phyloP scores from a whole-genome alignment of 2,113 vertebrate genomes.

The Nerophis ophidion region DNA sequence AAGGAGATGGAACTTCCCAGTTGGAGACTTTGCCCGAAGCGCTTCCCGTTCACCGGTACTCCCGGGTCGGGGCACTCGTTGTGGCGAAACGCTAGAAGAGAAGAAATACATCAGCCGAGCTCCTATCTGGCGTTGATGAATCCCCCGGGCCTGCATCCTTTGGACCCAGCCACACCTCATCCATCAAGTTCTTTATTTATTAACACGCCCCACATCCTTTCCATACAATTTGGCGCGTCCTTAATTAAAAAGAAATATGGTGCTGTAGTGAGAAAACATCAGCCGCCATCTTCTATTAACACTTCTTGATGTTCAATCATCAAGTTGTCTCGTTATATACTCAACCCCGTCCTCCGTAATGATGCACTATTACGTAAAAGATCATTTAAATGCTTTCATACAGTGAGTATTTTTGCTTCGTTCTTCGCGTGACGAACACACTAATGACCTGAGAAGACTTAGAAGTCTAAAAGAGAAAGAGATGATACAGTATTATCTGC shows the following conservation, averaged over 20 bases:
- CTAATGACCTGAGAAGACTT: too few species aligned
- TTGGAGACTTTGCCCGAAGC: conserved; percentile 93
- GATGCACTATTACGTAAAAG: too few species aligned
- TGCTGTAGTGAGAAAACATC: conserved; percentile 37
- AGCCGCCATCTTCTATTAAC: conserved; percentile 46
- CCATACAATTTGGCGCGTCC: conserved; percentile 65
- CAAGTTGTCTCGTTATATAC: conserved; percentile 42
- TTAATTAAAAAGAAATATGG: conserved; percentile 74
- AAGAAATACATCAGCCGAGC: conserved; percentile 53
- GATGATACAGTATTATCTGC: too few species aligned
- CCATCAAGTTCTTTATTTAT: conserved; percentile 70
- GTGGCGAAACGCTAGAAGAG: conserved; percentile 83
- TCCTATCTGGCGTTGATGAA: conserved; percentile 55
- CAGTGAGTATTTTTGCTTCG: too few species aligned
- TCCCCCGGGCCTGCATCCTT: conserved; percentile 38
- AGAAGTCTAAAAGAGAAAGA: too few species aligned
- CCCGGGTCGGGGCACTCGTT: conserved; percentile 96
- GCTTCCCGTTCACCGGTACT: conserved; percentile 90
- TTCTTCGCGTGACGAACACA: too few species aligned
- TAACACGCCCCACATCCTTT: conserved; percentile 56
- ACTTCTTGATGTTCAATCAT: conserved; percentile 31
- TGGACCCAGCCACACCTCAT: conserved; percentile 58
- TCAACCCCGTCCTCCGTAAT: conserved; percentile 44
- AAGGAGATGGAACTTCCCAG: conserved; percentile 96
- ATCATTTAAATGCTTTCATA: too few species aligned